phyloP scores from a whole-genome alignment of 37 sponge, comb jelly and placozoan species.

The Spongia lamella region DNA sequence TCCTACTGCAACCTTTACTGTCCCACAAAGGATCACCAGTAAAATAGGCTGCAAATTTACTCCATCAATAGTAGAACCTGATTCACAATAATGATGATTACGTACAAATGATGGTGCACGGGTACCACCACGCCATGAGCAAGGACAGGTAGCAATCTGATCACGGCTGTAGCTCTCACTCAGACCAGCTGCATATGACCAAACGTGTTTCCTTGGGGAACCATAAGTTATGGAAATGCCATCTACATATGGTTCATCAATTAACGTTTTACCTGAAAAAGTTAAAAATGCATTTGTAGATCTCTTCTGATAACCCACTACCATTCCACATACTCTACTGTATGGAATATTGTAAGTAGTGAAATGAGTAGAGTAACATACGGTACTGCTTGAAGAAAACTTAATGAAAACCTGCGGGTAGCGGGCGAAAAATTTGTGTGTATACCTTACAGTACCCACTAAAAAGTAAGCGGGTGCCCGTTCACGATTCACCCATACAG shows the following conservation, averaged over 20 bases:
- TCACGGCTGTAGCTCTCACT: not conserved
- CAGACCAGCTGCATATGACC: conserved; percentile 7
- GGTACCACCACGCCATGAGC: not conserved
- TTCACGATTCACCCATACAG: too few species aligned
- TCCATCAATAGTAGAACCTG: not conserved
- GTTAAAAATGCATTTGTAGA: not conserved
- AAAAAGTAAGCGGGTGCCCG: too few species aligned
- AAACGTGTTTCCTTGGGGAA: conserved; percentile 26
- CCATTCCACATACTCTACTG: conserved; percentile 16
- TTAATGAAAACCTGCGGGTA: too few species aligned
- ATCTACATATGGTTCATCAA: conserved; percentile 27
- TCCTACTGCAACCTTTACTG: too few species aligned
- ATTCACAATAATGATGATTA: conserved; percentile 22
- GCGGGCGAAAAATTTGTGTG: too few species aligned
- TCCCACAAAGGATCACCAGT: not conserved
- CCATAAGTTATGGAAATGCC: conserved; percentile 35
- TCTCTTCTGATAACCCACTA: conserved; percentile 7
- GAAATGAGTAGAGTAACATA: conserved; percentile 1
- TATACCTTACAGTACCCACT: too few species aligned
- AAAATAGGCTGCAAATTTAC: not conserved
- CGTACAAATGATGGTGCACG: conserved; percentile 19
- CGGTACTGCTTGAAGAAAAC: too few species aligned
- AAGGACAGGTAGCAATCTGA: conserved; percentile 11
- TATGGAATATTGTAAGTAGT: conserved; percentile 6
- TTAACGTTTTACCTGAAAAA: not conserved